Conservation (phyloP, 2,797 vertebrate genomes). For the Muscicapa comitata region DNA sequence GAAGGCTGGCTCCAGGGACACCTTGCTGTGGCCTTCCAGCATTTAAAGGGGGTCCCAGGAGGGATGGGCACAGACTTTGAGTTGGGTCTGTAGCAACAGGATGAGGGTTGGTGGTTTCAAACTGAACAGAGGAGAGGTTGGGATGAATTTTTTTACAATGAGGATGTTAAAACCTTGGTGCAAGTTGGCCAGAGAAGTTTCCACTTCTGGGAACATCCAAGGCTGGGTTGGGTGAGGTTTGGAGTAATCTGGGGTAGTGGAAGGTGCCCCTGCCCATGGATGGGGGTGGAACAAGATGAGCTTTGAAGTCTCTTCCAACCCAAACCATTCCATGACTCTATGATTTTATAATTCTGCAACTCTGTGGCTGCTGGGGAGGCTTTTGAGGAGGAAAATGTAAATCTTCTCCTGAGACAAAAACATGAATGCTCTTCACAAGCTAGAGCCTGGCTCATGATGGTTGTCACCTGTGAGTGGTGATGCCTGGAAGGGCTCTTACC, state of each 20-base stretch:
- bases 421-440: not conserved
- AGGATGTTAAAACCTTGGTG: fast-evolving
- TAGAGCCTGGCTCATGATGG: fast-evolving
- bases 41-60: not conserved
- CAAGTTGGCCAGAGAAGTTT: not conserved
- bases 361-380: not conserved
- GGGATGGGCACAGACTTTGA: not conserved
- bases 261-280: not conserved
- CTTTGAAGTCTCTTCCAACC: not conserved
- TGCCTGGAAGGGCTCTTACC: not conserved
- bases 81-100: fast-evolving
- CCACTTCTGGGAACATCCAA: not conserved
- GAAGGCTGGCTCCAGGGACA: not conserved
- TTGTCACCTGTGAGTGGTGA: not conserved
- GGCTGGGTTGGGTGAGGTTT: fast-evolving
- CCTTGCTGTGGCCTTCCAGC: not conserved
- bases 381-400: not conserved
- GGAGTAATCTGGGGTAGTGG: not conserved
- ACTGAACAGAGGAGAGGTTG: not conserved
- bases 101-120: not conserved
- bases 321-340: not conserved
- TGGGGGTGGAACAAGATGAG: fast-evolving
- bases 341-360: not conserved
- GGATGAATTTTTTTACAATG: fast-evolving
- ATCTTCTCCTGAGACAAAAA: not conserved